Base-by-base conservation (phyloP, 2,888 invertebrate species). In the Chrysina gloriosa region DNA sequence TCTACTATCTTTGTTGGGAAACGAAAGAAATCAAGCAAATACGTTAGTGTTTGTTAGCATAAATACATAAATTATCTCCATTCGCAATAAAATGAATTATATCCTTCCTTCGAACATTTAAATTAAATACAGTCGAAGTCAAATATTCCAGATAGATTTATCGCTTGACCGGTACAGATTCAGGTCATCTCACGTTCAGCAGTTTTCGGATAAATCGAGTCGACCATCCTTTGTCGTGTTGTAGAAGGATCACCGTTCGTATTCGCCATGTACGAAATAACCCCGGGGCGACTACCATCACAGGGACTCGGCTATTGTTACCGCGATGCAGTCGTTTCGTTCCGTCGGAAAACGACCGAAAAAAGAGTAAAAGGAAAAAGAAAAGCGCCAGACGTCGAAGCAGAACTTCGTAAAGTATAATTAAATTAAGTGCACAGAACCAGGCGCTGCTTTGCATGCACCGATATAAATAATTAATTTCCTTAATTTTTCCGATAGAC, bases 181-280 rank as follows among this genome's bases (percentile, higher is more conserved):
- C 61, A 50, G 65, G 65, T 66, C 61, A 50, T 31, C 54, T 54
- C 67, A 67, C 67, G 61, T 69, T 69, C 69, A 64, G 69, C 63
- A 69, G 56, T 67, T 69, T 67, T 47, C 45, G 29, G 36, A 67
- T 54, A 67, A 69, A 67, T 68, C 65, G 67, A 61, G 29, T 65
- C 50, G 70, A 25, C 65, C 70, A 42, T 70, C 70, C 70, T 68
- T 70, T 70, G 68, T 68, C 70, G 45, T 68, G 70, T 68, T 67
- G 65, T 27, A 42, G 58, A 29, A 61, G 42, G 58, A 61, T 42
- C 27, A 61, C 58, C 42, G 58, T 14, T 61, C 58, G 27, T 23
- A 56, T 56, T 42, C 58, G 27, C 27, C 58, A n/a, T 61, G 58
- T 61, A 61, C 58, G 58, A 61, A 42, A 61, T 45, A 61, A 61